Base-by-base conservation (phyloP, 2,888 invertebrate genomes). In the Lymantria monacha region DNA sequence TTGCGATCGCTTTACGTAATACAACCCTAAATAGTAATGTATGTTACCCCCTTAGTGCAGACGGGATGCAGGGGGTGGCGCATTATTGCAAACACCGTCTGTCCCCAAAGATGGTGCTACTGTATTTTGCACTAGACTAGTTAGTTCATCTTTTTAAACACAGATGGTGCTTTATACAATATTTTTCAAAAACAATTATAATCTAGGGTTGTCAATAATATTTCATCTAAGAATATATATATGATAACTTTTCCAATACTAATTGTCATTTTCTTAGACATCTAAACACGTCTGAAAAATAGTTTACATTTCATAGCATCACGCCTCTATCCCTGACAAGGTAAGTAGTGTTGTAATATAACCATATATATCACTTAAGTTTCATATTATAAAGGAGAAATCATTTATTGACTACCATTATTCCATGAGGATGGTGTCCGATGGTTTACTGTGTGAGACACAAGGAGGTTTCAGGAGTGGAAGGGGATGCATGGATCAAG, bases 21-120 rank as follows among this genome's bases (percentile, higher is more conserved):
- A 60, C 54, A 49, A 30, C 56, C 55, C 65, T 59, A 22, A 22
- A 5, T 22, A 22, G 22, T n/a, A n/a, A 61, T 73, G 68, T 75
- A 76, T 79, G 77, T 79, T 79, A 76, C 76, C 81, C 81, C 82
- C 73, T 63, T 50, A 40, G 51, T 83, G 81, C 80, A 82, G 76
- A 76, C 76, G 56, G 73, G 70, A 70, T 76, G 81, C 80, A 76
- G 67, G 67, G 81, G 85, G 83, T 75, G 80, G 79, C 79, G 78
- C 79, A 81, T 82, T 80, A 76, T 82, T 81, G 84, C 83, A 82
- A 83, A 82, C 74, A 73, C 78, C 64, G 69, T 65, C 74, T 73
- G 69, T 66, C 74, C 79, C 79, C 72, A 79, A 78, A 88, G 88
- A 88, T 88, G 89, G 87, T 82, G 89, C 85, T 85, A 87, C 89